Evolutionary conservation across 2,113 vertebrate genomes (phyloP).

Genomic region (Cyphomyrus discorhynchus): DNA sequence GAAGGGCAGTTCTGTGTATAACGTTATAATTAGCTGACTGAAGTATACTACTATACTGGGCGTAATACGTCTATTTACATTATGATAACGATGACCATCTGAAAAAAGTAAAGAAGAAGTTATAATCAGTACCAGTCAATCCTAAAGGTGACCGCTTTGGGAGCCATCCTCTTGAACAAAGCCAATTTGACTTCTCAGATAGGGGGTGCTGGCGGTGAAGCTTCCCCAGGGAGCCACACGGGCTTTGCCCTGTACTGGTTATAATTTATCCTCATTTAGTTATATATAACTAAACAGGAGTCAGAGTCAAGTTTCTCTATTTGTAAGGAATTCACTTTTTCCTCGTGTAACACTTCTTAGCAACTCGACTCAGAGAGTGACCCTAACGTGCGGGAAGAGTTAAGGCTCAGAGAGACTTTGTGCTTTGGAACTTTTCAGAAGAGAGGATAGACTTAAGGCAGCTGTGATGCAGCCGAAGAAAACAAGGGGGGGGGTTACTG

Average conservation of each 20-base stretch:
- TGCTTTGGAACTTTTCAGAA: not conserved
- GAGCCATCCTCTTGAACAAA: no score
- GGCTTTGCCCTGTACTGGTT: not conserved
- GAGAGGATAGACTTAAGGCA: not conserved
- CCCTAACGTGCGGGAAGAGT: not conserved
- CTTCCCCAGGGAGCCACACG: not conserved
- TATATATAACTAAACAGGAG: not conserved
- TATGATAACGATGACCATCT: not conserved
- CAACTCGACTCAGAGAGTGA: not conserved
- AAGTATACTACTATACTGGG: not conserved
- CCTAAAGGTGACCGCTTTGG: not conserved
- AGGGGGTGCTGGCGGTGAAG: not conserved
- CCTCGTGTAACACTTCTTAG: no score
- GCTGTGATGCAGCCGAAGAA: not conserved
- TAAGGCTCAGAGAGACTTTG: not conserved
- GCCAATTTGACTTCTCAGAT: not conserved
- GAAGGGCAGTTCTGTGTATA: not conserved
- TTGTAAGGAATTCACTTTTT: not conserved
- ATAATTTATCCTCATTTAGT: not conserved
- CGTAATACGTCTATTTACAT: not conserved
- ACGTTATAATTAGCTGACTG: not conserved
- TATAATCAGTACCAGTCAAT: not conserved
- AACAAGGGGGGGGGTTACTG: no score
- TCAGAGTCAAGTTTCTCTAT: not conserved
- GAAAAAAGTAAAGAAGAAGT: not conserved